phyloP scores from a whole-genome alignment of 2,113 vertebrate species.

The Heterochromis multidens region DNA sequence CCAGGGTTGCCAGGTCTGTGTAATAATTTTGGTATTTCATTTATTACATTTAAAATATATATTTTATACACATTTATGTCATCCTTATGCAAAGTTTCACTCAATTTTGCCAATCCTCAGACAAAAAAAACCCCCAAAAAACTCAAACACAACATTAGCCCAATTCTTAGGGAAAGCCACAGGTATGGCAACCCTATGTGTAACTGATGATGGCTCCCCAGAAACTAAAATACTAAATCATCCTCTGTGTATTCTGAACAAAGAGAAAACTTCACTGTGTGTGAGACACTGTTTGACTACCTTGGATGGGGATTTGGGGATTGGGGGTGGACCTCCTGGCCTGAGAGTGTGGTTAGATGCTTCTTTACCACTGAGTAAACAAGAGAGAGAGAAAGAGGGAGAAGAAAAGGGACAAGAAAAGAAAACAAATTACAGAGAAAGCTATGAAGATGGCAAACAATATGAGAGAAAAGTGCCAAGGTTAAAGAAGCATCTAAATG shows the following conservation, averaged over 20 bases:
- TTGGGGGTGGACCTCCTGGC: constrained; percentile 79
- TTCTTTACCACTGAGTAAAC: constrained; percentile 64
- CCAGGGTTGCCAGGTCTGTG: too few relatives aligned
- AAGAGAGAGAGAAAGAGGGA: background rate
- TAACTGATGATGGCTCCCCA: background rate
- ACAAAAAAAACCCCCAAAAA: background rate
- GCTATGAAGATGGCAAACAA: background rate
- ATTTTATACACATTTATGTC: background rate
- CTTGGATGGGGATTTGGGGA: constrained; percentile 97
- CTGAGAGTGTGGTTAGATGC: constrained; percentile 85
- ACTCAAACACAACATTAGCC: background rate
- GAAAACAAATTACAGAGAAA: background rate
- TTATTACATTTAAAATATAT: too few relatives aligned
- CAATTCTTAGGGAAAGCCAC: background rate
- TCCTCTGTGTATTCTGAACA: background rate
- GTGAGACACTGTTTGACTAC: constrained; percentile 61
- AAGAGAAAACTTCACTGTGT: background rate
- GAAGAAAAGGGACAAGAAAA: background rate
- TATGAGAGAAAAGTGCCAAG: background rate
- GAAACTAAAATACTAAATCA: background rate
- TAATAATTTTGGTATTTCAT: too few relatives aligned
- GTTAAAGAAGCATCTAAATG: background rate
- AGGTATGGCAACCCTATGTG: background rate
- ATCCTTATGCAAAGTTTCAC: background rate
- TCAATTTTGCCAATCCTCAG: background rate